Evolutionary conservation across 2,888 invertebrate genomes (phyloP).

Genomic region (Polylopha cassiicola): DNA sequence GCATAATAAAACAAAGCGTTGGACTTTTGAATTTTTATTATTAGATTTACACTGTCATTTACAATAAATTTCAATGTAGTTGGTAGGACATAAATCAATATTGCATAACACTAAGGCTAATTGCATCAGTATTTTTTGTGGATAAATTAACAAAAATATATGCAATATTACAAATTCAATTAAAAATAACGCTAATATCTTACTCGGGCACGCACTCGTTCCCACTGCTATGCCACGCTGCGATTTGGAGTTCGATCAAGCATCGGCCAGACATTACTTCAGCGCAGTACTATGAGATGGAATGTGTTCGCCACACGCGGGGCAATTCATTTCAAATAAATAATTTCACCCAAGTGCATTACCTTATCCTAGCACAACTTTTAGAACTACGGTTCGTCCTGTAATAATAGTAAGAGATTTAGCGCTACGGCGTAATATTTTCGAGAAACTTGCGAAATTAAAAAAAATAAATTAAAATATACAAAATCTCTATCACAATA

Average conservation of each 20-base stretch:
- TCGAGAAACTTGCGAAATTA: conserved; percentile 71
- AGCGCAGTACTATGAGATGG: conserved; percentile 48
- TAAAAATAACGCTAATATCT: conserved; percentile 76
- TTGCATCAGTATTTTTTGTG: conserved; percentile 75
- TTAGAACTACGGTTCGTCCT: conserved; percentile 65
- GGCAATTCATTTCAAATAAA: conserved; percentile 44
- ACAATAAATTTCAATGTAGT: conserved; percentile 77
- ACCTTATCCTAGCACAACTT: conserved; percentile 71
- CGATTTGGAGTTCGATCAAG: conserved; percentile 31
- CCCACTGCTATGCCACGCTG: conserved; percentile 44
- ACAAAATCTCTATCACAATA: conserved; percentile 78
- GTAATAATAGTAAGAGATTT: conserved; percentile 63
- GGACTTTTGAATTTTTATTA: conserved; percentile 77
- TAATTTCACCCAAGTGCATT: conserved; percentile 56
- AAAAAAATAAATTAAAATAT: conserved; percentile 77
- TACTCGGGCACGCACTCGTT: conserved; percentile 70
- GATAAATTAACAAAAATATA: conserved; percentile 75
- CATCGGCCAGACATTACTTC: conserved; percentile 38
- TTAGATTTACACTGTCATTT: conserved; percentile 78
- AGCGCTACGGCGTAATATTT: conserved; percentile 62
- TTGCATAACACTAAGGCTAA: conserved; percentile 78
- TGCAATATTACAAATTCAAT: conserved; percentile 76
- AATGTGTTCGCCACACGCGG: conserved; percentile 48
- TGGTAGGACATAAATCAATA: conserved; percentile 77
- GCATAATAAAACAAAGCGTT: conserved; percentile 58